Conservation (phyloP, 1,140 invertebrate genomes). For the Capitella teleta region DNA sequence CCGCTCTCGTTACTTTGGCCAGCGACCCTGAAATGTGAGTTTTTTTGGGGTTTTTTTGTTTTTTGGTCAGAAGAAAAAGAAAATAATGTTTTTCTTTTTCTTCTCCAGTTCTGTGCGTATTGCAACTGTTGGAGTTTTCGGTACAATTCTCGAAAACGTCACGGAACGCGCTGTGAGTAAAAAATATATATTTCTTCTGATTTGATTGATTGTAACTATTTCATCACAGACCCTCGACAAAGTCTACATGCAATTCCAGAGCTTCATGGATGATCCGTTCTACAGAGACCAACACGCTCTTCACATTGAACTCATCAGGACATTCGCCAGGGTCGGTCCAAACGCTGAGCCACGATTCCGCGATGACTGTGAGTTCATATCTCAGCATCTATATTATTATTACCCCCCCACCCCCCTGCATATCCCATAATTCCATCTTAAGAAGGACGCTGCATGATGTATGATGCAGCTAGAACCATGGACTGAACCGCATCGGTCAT, state of each 20-base stretch:
- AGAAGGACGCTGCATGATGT: too few species aligned
- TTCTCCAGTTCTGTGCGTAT: slow-evolving; percentile 51
- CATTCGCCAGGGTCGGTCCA: slow-evolving; percentile 40
- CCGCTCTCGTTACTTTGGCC: slow-evolving; percentile 59
- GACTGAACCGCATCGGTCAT: too few species aligned
- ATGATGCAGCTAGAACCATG: too few species aligned
- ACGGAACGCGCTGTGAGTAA: slow-evolving; percentile 44
- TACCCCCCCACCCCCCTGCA: too few species aligned
- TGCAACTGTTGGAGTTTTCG: slow-evolving; percentile 54
- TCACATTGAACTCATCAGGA: slow-evolving; percentile 40
- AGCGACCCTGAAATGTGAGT: slow-evolving; percentile 58
- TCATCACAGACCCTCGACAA: slow-evolving; percentile 53
- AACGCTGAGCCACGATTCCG: slow-evolving; percentile 43
- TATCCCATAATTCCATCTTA: too few species aligned
- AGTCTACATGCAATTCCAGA: slow-evolving; percentile 59
- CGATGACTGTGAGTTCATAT: slow-evolving; percentile 44
- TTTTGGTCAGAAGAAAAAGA: slow-evolving; percentile 1
- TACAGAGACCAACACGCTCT: slow-evolving; percentile 42
- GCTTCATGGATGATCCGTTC: slow-evolving; percentile 49
- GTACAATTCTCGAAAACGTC: slow-evolving; percentile 53
- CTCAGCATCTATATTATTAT: too few species aligned
- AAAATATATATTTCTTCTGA: too few species aligned
- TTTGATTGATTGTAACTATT: background rate
- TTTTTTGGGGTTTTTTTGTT: background rate
- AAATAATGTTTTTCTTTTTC: too few species aligned